phyloP scores from a whole-genome alignment of 2,888 invertebrate species.

The Mythimna loreyi region DNA sequence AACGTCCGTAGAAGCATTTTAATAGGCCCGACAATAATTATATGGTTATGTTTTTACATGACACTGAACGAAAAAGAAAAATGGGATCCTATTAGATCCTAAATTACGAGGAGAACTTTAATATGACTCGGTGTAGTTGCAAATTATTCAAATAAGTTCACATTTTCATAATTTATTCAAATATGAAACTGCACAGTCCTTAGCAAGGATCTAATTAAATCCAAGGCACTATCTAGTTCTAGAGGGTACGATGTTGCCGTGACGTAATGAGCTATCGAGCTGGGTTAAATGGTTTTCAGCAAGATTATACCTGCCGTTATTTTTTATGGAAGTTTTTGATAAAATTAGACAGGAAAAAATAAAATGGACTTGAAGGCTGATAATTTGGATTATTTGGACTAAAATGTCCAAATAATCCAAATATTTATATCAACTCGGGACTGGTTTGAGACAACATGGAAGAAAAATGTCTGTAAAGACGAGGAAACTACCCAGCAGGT shows the following conservation, averaged over 20 bases:
- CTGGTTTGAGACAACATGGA: too few species aligned
- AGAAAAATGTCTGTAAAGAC: too few species aligned
- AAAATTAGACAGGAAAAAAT: constrained; percentile 14
- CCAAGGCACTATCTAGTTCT: constrained; percentile 32
- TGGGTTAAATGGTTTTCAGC: constrained; percentile 30
- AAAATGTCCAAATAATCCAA: too few species aligned
- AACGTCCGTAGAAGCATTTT: constrained; percentile 65
- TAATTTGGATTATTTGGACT: neutral
- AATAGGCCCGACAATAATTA: constrained; percentile 50
- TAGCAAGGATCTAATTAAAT: constrained; percentile 53
- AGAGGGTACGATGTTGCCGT: constrained; percentile 26
- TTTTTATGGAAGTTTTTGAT: constrained; percentile 32
- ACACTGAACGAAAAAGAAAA: constrained; percentile 22
- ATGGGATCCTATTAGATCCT: neutral
- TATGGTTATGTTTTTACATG: constrained; percentile 33
- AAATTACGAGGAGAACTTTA: constrained; percentile 37
- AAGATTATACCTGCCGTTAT: constrained; percentile 32
- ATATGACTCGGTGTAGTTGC: constrained; percentile 26
- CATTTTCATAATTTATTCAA: constrained; percentile 61
- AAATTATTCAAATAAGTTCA: constrained; percentile 53
- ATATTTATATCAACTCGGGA: too few species aligned
- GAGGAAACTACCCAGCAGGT: too few species aligned
- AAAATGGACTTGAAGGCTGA: neutral
- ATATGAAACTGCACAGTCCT: constrained; percentile 34
- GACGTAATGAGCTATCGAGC: constrained; percentile 42